Conservation (phyloP, 2,888 invertebrate genomes). For the Cosmia trapezina region DNA sequence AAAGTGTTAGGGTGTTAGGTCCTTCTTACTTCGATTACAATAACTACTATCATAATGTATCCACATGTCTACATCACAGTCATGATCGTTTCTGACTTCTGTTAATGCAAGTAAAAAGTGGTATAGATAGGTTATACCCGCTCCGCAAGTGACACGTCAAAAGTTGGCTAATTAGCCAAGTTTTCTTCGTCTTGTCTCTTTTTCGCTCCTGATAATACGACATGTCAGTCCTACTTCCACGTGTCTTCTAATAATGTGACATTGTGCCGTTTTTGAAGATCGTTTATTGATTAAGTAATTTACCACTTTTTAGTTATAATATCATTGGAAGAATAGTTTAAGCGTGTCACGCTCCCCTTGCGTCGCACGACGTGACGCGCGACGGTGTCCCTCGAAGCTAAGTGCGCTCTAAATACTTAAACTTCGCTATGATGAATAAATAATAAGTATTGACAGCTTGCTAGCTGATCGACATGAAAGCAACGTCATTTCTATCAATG, state of each 20-base stretch:
- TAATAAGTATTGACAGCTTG: constrained; percentile 44
- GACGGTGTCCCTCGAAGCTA: constrained; percentile 34
- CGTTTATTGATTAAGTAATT: neutral
- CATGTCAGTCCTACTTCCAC: neutral
- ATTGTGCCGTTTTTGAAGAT: neutral
- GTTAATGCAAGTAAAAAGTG: constrained; percentile 17
- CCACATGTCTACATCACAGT: neutral
- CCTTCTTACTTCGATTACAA: neutral
- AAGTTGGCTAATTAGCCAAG: neutral
- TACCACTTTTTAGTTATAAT: neutral
- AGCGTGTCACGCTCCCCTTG: constrained; percentile 49
- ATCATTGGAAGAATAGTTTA: constrained; percentile 24
- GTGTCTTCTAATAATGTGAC: neutral
- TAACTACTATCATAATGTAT: neutral
- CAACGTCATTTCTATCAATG: neutral
- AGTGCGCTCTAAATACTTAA: constrained; percentile 41
- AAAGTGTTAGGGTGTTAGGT: neutral
- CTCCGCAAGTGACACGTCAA: neutral
- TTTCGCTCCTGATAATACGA: neutral
- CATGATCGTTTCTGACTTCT: constrained; percentile 9
- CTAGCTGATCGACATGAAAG: constrained; percentile 5
- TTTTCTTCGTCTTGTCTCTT: neutral
- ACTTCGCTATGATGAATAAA: constrained; percentile 47
- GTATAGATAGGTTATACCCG: neutral
- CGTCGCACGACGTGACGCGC: constrained; percentile 17